Conservation (phyloP, 2,113 vertebrate genomes). For the Pipra filicauda region DNA sequence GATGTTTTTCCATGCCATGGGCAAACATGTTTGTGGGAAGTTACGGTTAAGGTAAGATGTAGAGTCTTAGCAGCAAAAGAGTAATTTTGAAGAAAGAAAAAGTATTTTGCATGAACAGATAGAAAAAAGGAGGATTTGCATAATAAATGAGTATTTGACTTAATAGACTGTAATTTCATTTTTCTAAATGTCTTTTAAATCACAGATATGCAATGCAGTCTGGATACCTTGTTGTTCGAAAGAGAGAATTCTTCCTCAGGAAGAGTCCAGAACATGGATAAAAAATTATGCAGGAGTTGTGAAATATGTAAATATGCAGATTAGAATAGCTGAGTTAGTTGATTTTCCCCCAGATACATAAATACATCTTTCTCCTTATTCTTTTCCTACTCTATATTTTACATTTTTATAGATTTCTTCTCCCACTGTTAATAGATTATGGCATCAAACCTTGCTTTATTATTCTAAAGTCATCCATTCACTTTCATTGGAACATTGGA, state of each 20-base stretch:
- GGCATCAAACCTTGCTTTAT: neutral
- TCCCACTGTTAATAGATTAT: neutral
- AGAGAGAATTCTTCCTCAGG: neutral
- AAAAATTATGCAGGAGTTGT: neutral
- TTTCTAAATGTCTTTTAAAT: neutral
- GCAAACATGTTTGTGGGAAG: neutral
- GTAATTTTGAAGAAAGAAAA: neutral
- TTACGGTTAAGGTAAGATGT: neutral
- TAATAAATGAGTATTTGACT: neutral
- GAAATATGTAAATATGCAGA: neutral
- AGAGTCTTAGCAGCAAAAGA: neutral
- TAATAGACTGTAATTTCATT: neutral
- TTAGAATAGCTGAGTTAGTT: neutral
- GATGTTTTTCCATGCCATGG: neutral
- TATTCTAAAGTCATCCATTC: neutral
- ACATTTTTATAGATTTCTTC: neutral
- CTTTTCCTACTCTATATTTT: fast-evolving
- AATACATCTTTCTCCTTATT: neutral
- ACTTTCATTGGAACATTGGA: neutral
- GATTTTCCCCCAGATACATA: no score
- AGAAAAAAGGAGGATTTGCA: neutral
- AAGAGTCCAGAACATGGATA: neutral
- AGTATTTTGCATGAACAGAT: neutral
- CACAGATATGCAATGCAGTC: neutral
- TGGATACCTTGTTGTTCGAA: neutral